Evolutionary conservation across 2,797 vertebrate species (phyloP).

Genomic region (Cirrhinus molitorella): DNA sequence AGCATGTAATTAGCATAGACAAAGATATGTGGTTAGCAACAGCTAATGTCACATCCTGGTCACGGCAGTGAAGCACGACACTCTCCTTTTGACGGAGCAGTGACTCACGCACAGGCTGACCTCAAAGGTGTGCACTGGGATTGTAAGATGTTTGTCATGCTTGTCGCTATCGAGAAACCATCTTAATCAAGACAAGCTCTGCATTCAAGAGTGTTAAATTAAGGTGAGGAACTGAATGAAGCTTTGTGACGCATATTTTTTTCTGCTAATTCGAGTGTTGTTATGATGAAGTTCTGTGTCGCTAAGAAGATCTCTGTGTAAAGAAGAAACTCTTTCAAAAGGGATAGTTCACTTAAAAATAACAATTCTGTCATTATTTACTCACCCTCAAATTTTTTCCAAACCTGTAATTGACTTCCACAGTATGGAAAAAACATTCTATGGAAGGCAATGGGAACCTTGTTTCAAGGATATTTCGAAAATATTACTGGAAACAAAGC

Average conservation of each 20-base stretch:
- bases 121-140: not conserved
- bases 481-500: not conserved
- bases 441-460: not conserved
- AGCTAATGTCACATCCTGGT: conserved; percentile 15
- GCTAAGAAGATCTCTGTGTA: not conserved
- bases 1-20: conserved; percentile 25
- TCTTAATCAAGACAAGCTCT: not conserved
- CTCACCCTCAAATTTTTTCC: not conserved
- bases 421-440: not conserved
- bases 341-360: not conserved
- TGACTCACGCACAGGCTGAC: conserved; percentile 2
- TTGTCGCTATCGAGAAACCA: not conserved
- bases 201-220: conserved; percentile 4
- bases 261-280: not conserved
- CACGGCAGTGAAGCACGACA: not conserved
- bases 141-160: not conserved
- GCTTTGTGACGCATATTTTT: conserved; percentile 38
- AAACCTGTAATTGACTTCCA: not conserved
- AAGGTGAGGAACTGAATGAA: conserved; percentile 25
- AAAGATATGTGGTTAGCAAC: conserved; percentile 8
- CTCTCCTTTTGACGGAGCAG: not conserved
- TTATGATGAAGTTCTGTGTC: not conserved
- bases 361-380: not conserved
- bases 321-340: not conserved
- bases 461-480: not conserved